Conservation (phyloP, 2,888 invertebrate genomes). For the Eupeodes latifasciatus region DNA sequence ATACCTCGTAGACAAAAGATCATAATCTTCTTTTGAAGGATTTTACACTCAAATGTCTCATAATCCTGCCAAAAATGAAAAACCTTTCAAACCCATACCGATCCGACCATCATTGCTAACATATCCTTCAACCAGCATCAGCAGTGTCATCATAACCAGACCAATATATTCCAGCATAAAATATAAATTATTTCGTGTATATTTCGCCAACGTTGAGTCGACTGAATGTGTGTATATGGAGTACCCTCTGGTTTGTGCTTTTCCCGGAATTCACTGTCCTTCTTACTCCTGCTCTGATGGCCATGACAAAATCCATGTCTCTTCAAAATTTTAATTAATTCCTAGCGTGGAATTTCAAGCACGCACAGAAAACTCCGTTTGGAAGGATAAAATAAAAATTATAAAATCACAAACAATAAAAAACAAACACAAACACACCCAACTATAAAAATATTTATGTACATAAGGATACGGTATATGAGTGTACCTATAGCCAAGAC, state of each 20-base stretch:
- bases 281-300: neutral
- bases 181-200: conserved; percentile 14
- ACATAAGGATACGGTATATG: neutral
- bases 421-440: conserved; percentile 2
- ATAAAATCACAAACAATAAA: conserved; percentile 22
- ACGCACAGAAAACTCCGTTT: conserved; percentile 55
- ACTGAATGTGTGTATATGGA: neutral
- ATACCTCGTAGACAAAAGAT: conserved; percentile 35
- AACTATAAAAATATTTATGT: neutral
- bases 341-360: conserved; percentile 59
- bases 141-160: conserved; percentile 15
- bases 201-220: no score
- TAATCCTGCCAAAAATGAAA: conserved; percentile 47
- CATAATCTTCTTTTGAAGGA: conserved; percentile 47
- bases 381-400: conserved; percentile 18
- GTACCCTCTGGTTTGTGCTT: neutral
- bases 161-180: conserved; percentile 26
- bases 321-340: conserved; percentile 75
- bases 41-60: conserved; percentile 58
- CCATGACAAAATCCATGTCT: conserved; percentile 57
- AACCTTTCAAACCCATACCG: conserved; percentile 15
- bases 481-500: neutral
- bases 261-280: neutral
- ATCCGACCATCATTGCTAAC: neutral
- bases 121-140: neutral